A percentile compares a stretch with the other conserved stretches of the same genome.
These are phyloP conservation scores for Brachypodius melanocephalos DNA, from an alignment of 2,113 vertebrate species.

Conservation along the genomic window DNA sequence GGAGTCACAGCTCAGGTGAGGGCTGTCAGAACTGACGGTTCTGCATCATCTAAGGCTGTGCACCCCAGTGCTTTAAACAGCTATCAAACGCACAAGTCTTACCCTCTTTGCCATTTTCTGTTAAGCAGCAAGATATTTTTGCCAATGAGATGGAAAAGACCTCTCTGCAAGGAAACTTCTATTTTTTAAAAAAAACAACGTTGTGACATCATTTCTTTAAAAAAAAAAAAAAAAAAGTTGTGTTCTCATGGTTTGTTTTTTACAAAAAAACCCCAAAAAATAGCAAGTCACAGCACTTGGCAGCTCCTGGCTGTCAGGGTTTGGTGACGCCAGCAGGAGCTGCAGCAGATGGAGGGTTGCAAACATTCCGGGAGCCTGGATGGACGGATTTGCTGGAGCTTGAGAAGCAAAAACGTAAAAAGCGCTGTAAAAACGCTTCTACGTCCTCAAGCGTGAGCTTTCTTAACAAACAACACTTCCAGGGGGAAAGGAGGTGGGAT, in stretches of 20 bases:
- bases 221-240: neutral
- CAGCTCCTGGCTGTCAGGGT: neutral
- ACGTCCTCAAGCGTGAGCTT: neutral
- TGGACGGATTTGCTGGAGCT: neutral
- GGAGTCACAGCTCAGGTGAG: neutral
- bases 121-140: neutral
- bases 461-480: neutral
- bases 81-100: neutral
- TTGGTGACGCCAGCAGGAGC: neutral
- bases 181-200: neutral
- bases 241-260: neutral
- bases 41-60: neutral
- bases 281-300: constrained; percentile 6
- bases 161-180: neutral
- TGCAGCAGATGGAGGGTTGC: constrained; percentile 18
- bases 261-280: neutral
- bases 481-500: neutral
- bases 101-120: neutral
- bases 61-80: neutral
- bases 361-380: neutral
- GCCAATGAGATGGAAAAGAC: neutral
- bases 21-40: neutral
- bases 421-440: neutral
- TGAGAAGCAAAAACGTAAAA: neutral
- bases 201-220: neutral